Base-by-base conservation (phyloP, 2,888 invertebrate species). In the Agrochola circellaris region DNA sequence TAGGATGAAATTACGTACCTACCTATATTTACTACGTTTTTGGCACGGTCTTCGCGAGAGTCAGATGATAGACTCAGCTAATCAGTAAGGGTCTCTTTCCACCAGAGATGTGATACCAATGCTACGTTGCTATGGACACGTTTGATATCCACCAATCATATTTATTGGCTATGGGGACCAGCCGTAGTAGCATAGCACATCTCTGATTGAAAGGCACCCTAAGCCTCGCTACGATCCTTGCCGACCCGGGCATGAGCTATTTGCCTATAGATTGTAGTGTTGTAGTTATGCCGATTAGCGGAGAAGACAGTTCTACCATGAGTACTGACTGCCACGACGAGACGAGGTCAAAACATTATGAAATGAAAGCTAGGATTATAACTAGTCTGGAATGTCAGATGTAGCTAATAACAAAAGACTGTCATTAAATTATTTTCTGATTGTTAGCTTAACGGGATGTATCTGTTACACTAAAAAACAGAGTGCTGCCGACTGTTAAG, bases 321-420 rank as follows among this genome's bases (percentile, higher is more conserved):
- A 17, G 23, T 45, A 30, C 45, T 45, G n/a, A 45, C 20, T 38
- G 20, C 38, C 23, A 45, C n/a, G 20, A 42, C 56, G 30, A 45
- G 13, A n/a, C n/a, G 45, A 34, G 3, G 56, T 45, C n/a, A 58
- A 42, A 45, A 45, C 13, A 42, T 1, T 30, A 23, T 34, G 8
- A 73, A 73, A 58, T 26, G n/a, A 60, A 34, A 74, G 45, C 9
- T 56, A 72, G 5, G 15, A 73, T 67, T 51, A 30, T 58, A 73
- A 48, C 48, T 20, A 38, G 58, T n/a, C 20, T 13, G 9, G 26
- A 51, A 60, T 79, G 79, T 51, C 13, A 13, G 77, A 65, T 30
- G 8, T 68, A 30, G 15, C 15, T 2, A 58, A n/a, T 17, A 23
- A 66, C 9, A 38, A 42, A 79, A 34, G 1, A 34, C 30, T 42